Percentiles rank a stretch among this genome's conserved stretches.
These are phyloP conservation scores for Ophioninae sp. DNA, from an alignment of 2,888 invertebrate genomes.

Conservation along the genomic window DNA sequence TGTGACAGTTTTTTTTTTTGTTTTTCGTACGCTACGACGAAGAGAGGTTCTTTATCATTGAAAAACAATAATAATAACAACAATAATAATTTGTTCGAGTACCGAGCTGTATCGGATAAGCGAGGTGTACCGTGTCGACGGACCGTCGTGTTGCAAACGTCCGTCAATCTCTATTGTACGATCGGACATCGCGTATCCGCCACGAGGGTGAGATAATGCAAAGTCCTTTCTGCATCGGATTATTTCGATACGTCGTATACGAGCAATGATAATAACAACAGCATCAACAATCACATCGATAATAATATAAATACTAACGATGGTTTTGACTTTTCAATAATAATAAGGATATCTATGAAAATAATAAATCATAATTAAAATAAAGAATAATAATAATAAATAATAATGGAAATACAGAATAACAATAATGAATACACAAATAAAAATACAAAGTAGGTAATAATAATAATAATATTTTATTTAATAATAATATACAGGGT, in stretches of 20 bases:
- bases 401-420: too few species aligned
- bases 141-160: not conserved
- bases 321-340: too few species aligned
- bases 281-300: not conserved
- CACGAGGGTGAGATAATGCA: not conserved
- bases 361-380: too few species aligned
- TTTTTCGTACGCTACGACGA: constrained; percentile 5
- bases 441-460: too few species aligned
- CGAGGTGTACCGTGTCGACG: not conserved
- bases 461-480: too few species aligned
- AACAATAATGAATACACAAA: too few species aligned
- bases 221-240: not conserved
- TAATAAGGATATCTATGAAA: too few species aligned
- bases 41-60: constrained; percentile 30
- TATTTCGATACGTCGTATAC: not conserved
- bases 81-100: constrained; percentile 25
- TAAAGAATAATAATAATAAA: too few species aligned
- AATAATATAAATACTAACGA: not conserved
- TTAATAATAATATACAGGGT: too few species aligned
- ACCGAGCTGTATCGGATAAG: not conserved
- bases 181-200: constrained; percentile 16
- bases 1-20: constrained; percentile 23
- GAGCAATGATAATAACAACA: not conserved
- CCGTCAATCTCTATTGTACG: constrained; percentile 29
- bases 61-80: constrained; percentile 11